Conservation (phyloP, 2,888 invertebrate genomes). For the Amblyjoppa proteus region DNA sequence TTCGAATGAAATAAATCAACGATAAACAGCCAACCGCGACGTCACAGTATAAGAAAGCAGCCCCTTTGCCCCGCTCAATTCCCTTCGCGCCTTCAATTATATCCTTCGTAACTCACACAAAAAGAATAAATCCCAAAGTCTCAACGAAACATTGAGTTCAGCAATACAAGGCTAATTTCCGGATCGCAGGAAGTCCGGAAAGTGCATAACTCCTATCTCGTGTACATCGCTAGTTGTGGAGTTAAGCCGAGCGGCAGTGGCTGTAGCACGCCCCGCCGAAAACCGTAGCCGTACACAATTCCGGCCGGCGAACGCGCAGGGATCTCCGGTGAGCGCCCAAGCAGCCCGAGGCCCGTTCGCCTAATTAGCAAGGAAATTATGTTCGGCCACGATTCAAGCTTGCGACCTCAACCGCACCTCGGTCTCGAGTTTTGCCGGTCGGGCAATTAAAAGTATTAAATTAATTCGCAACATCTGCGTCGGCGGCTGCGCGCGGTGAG, state of each 20-base stretch:
- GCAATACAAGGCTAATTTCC: not conserved
- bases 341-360: conserved; percentile 56
- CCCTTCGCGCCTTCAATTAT: too few relatives aligned
- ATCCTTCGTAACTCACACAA: too few relatives aligned
- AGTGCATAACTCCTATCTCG: conserved; percentile 25
- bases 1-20: too few relatives aligned
- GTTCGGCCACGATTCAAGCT: conserved; percentile 71
- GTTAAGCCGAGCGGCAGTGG: conserved; percentile 18
- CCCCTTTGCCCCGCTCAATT: too few relatives aligned
- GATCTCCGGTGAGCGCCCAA: conserved; percentile 46
- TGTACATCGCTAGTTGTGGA: conserved; percentile 14
- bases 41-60: too few relatives aligned
- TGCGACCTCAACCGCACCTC: conserved; percentile 5
- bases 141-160: not conserved
- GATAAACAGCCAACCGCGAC: too few relatives aligned
- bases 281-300: conserved; percentile 3
- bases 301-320: conserved; percentile 35
- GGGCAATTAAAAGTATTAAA: conserved; percentile 82
- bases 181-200: conserved; percentile 4
- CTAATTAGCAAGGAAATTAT: conserved; percentile 82
- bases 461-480: conserved; percentile 78
- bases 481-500: not conserved
- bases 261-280: conserved; percentile 11
- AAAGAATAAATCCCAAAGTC: not conserved
- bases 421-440: conserved; percentile 44